Percentiles rank a stretch among this genome's conserved stretches.
phyloP scores from a whole-genome alignment of 2,797 vertebrate species.

The Sciurus carolinensis region DNA sequence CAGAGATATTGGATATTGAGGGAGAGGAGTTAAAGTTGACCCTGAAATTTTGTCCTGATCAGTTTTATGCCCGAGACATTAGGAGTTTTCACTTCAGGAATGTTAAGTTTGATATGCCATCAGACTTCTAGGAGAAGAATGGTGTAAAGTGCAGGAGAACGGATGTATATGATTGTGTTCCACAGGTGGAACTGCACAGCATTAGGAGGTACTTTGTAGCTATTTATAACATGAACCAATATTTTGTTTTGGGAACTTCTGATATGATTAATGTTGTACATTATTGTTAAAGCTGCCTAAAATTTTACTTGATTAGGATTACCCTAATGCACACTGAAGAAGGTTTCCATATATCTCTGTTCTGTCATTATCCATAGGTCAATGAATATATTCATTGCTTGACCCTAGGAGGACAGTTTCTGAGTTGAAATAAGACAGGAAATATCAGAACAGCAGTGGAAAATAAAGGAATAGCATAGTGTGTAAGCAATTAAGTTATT shows the following conservation, averaged over 20 bases:
- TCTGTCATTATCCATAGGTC: background rate
- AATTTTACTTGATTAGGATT: background rate
- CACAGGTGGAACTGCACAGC: background rate
- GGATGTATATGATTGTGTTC: background rate
- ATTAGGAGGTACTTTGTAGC: background rate
- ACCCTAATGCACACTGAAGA: background rate
- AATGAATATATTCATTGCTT: background rate
- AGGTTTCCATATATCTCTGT: background rate
- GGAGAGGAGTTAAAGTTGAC: background rate
- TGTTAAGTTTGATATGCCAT: background rate
- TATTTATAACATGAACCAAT: background rate
- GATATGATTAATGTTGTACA: background rate
- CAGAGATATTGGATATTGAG: background rate
- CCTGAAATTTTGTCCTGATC: background rate
- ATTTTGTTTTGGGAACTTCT: background rate
- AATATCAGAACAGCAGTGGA: background rate
- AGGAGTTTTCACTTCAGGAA: background rate
- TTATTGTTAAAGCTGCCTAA: background rate
- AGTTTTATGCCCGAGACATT: background rate
- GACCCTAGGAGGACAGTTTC: background rate
- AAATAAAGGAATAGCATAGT: background rate
- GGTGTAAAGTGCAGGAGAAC: background rate
- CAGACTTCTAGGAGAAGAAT: background rate
- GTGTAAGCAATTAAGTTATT: background rate
- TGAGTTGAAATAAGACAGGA: background rate